A percentile compares a stretch with the other conserved stretches of the same genome.
Conservation (phyloP, 2,888 invertebrate species). For the Drosophila koepferae region DNA sequence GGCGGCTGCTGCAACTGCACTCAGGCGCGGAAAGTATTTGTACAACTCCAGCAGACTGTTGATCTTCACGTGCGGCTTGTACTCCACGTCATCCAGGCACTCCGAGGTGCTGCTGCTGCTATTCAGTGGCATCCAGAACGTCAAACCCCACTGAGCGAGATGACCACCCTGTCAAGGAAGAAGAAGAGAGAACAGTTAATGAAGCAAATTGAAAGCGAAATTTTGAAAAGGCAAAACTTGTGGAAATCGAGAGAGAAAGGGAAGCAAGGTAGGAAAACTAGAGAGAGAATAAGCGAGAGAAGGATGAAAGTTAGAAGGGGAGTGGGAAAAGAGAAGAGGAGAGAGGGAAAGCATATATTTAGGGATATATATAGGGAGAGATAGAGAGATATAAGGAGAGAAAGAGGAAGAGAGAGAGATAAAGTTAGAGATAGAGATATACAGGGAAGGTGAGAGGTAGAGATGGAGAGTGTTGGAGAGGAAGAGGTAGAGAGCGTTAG, state of each 20-base stretch:
- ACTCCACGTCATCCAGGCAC: constrained; percentile 73
- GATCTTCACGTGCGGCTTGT: constrained; percentile 81
- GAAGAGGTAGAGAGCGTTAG: too few species aligned
- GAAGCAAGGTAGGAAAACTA: not conserved
- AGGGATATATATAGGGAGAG: too few species aligned
- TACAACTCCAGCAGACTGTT: constrained; percentile 81
- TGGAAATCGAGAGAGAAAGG: not conserved
- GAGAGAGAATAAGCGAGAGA: not conserved
- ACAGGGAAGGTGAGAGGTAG: not conserved
- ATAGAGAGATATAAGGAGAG: too few species aligned
- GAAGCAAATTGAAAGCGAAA: too few species aligned
- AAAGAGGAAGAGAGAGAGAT: too few species aligned
- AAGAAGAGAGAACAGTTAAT: not conserved
- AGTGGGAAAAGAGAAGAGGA: not conserved
- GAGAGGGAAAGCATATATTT: not conserved
- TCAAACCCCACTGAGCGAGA: constrained; percentile 91
- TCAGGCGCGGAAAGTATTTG: constrained; percentile 80
- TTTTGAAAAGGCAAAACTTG: too few species aligned
- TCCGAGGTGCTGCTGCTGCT: constrained; percentile 61
- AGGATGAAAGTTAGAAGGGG: not conserved
- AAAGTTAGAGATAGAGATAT: too few species aligned
- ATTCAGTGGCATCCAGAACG: constrained; percentile 91
- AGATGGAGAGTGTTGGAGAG: not conserved
- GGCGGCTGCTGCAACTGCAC: constrained; percentile 16
- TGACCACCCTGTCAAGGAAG: constrained; percentile 88